Conservation (phyloP, 2,888 invertebrate genomes). For the Automeris io region DNA sequence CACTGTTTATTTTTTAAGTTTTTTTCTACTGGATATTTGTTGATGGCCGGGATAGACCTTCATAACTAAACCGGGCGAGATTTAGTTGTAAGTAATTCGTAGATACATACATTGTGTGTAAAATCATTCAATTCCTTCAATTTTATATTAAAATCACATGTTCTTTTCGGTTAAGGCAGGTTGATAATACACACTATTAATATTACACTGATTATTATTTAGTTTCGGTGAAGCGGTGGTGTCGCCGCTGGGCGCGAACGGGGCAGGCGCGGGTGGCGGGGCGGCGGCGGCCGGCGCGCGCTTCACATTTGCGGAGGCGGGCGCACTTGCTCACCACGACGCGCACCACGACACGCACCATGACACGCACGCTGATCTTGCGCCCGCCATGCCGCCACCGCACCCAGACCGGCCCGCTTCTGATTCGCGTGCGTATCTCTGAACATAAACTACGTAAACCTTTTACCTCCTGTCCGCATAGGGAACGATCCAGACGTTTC, state of each 20-base stretch:
- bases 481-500: too few species aligned
- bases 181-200: too few species aligned
- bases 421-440: slow-evolving; percentile 21
- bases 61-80: too few species aligned
- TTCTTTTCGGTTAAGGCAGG: too few species aligned
- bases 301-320: slow-evolving; percentile 81
- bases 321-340: slow-evolving; percentile 65
- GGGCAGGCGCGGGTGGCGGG: slow-evolving; percentile 74
- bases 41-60: too few species aligned
- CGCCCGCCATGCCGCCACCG: slow-evolving; percentile 61
- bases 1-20: too few species aligned
- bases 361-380: slow-evolving; percentile 84
- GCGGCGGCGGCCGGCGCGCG: slow-evolving; percentile 62
- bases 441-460: too few species aligned
- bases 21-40: background rate
- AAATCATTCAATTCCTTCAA: too few species aligned
- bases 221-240: slow-evolving; percentile 93
- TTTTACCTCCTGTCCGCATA: too few species aligned
- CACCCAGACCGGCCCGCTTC: slow-evolving; percentile 18
- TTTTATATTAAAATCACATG: too few species aligned
- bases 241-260: slow-evolving; percentile 84
- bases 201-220: too few species aligned
- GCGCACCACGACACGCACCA: slow-evolving; percentile 79
- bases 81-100: background rate
- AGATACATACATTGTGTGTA: too few species aligned